Base-by-base conservation (phyloP, 2,888 invertebrate species). In the Cantharis rustica region DNA sequence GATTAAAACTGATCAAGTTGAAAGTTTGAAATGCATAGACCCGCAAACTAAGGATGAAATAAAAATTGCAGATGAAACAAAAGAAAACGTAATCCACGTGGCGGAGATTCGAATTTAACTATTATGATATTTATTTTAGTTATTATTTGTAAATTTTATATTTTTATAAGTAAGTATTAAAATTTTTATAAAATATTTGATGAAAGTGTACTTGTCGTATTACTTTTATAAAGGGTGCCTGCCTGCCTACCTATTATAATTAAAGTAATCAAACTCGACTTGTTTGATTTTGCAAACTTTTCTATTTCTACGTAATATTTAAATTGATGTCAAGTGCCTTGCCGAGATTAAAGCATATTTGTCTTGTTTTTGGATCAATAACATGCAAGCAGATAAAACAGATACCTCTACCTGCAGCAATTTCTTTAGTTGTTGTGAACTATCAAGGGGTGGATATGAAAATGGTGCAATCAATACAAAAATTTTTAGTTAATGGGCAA, bases 391-490 rank as follows among this genome's bases (percentile, higher is more conserved):
- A 66, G 64, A 66, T 66, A 66, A 66, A 66, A 23, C 64, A 66
- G 64, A 20, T 66, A 66, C 20, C 64, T 64, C 7, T 20, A 13
- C 15, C 64, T n/a, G 23, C 63, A 63, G 9, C 2, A 20, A 20
- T 7, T n/a, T 20, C 20, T 66, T 23, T 66, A 66, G 64, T 66
- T 66, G 20, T n/a, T 1, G 13, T 66, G 13, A 23, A 10, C 16
- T n/a, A 62, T 72, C 72, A 61, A 15, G 63, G 72, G 72, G 72
- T 47, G 73, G 69, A 16, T 17, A 26, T 10, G 27, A 16, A 69
- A 78, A 80, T 76, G 78, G 70, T 80, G 76, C 79, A 82, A 82
- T 82, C 82, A 82, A 82, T 82, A 82, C 79, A 76, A 79, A 75
- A 26, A 79, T 81, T 80, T 82, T 81, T 79, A 76, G 76, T 80